Evolutionary conservation across 2,888 invertebrate genomes (phyloP).

Genomic region (Adelognathus sp.): DNA sequence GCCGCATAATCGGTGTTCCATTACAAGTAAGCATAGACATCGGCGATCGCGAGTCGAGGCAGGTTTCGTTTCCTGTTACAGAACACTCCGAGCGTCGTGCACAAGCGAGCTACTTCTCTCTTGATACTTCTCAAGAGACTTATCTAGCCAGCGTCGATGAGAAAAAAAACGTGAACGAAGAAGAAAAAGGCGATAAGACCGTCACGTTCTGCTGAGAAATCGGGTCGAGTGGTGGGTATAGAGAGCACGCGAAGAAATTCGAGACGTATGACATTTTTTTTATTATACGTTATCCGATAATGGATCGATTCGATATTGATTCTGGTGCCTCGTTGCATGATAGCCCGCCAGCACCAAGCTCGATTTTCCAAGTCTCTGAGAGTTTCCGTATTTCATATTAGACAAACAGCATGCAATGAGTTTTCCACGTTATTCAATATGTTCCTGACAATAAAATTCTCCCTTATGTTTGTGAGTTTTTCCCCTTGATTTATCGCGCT

Average conservation of each 20-base stretch:
- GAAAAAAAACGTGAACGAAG: background rate
- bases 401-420: too few relatives aligned
- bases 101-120: background rate
- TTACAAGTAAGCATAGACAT: conserved; percentile 28
- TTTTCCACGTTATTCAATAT: too few relatives aligned
- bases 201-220: background rate
- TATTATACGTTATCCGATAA: background rate
- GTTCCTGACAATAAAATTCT: too few relatives aligned
- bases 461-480: too few relatives aligned
- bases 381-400: too few relatives aligned
- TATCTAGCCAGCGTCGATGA: background rate
- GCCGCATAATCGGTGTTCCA: conserved; percentile 15
- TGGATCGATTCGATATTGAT: background rate
- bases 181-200: background rate
- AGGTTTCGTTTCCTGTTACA: conserved; percentile 11
- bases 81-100: background rate
- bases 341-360: background rate
- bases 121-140: background rate
- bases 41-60: background rate
- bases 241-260: background rate
- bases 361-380: background rate
- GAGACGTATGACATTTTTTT: background rate
- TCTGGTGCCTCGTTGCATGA: background rate
- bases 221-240: background rate
- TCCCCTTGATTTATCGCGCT: too few relatives aligned